Percentiles rank a stretch among this genome's conserved stretches.
Conservation (phyloP, 2,888 invertebrate species). For the Sesia bembeciformis region DNA sequence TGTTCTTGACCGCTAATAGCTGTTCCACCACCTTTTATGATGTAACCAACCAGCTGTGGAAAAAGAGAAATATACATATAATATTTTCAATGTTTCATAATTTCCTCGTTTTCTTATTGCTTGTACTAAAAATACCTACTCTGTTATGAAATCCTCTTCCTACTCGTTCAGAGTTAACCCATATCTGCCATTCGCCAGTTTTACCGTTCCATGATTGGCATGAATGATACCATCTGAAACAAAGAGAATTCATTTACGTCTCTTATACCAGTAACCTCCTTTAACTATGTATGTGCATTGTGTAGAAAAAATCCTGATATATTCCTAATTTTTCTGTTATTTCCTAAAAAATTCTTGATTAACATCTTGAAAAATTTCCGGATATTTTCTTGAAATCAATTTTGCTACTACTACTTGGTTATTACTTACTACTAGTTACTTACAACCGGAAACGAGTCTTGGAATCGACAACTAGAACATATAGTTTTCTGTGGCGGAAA, state of each 20-base stretch:
- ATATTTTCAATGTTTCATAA: not conserved
- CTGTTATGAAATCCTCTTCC: conserved; percentile 90
- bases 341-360: too few species aligned
- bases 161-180: conserved; percentile 89
- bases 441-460: too few species aligned
- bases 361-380: too few species aligned
- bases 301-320: too few species aligned
- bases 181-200: conserved; percentile 92
- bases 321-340: too few species aligned
- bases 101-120: not conserved
- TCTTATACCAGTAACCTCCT: too few species aligned
- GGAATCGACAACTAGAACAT: too few species aligned
- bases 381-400: too few species aligned
- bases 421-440: too few species aligned
- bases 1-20: conserved; percentile 85
- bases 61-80: not conserved
- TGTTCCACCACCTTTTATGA: conserved; percentile 83
- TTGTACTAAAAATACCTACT: conserved; percentile 64
- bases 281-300: too few species aligned
- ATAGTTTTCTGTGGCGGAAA: too few species aligned
- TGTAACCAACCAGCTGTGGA: conserved; percentile 83
- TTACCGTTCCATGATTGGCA: conserved; percentile 92
- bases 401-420: too few species aligned
- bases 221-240: conserved; percentile 85
- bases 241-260: not conserved